phyloP scores from a whole-genome alignment of 2,113 vertebrate species.

The Halichoerus grypus region DNA sequence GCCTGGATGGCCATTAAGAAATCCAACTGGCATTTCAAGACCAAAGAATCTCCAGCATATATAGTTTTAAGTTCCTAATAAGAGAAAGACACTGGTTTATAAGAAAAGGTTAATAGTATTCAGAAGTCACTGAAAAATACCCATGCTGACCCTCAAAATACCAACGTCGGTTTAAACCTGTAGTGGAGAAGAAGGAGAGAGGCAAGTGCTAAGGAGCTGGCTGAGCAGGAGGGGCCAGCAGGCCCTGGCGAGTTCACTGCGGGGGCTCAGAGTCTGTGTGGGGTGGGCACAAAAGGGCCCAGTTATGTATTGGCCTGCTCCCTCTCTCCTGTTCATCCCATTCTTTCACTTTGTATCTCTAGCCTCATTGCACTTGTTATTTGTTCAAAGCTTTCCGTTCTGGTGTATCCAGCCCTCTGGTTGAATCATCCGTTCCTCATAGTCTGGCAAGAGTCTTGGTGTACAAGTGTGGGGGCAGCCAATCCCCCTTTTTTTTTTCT shows the following conservation, averaged over 20 bases:
- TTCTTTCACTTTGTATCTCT: not conserved
- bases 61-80: constrained; percentile 22
- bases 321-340: accelerated
- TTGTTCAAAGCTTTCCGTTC: not conserved
- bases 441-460: not conserved
- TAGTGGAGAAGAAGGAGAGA: not conserved
- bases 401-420: not conserved
- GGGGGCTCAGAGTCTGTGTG: accelerated
- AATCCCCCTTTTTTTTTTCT: not conserved
- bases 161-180: not conserved
- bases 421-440: not conserved
- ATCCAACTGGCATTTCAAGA: constrained; percentile 44
- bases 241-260: not conserved
- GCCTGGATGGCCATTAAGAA: not conserved
- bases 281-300: not conserved
- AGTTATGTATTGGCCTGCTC: accelerated
- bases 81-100: constrained; percentile 38
- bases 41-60: not conserved
- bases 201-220: no score
- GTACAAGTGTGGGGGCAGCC: not conserved
- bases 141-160: not conserved
- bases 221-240: accelerated
- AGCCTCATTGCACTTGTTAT: not conserved
- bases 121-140: constrained; percentile 25
- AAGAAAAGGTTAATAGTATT: constrained; percentile 41